phyloP scores from a whole-genome alignment of 2,113 vertebrate genomes.

The Istiophorus platypterus region DNA sequence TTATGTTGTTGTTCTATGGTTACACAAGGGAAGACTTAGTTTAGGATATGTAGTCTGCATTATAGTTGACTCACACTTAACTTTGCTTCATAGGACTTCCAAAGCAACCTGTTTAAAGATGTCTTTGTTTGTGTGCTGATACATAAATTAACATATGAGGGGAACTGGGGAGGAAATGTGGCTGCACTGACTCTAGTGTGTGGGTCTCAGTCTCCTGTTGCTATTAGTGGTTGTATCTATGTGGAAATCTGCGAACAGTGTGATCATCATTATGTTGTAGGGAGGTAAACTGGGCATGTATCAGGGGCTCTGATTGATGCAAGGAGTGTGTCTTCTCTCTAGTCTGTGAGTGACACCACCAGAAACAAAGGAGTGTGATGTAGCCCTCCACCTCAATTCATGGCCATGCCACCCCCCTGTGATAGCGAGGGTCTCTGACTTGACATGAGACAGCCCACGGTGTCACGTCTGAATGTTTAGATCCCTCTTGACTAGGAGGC shows the following conservation, averaged over 20 bases:
- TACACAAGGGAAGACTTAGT: slow-evolving; percentile 64
- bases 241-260: slow-evolving; percentile 45
- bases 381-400: slow-evolving; percentile 76
- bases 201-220: slow-evolving; percentile 21
- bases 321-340: slow-evolving; percentile 78
- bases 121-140: background rate
- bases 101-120: slow-evolving; percentile 58
- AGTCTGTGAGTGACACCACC: slow-evolving; percentile 76
- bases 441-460: slow-evolving; percentile 84
- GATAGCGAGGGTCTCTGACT: slow-evolving; percentile 78
- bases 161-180: background rate
- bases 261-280: slow-evolving; percentile 27
- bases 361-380: slow-evolving; percentile 80
- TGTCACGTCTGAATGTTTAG: slow-evolving; percentile 82
- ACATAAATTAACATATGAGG: background rate
- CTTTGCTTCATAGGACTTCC: slow-evolving; percentile 53
- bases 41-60: slow-evolving; percentile 59
- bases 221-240: slow-evolving; percentile 33
- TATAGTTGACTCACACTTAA: slow-evolving; percentile 58
- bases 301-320: slow-evolving; percentile 77
- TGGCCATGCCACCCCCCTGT: slow-evolving; percentile 69
- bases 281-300: slow-evolving; percentile 47
- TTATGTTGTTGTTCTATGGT: slow-evolving; percentile 78
- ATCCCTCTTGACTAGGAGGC: slow-evolving; percentile 84
- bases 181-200: slow-evolving; percentile 6